A percentile compares a stretch with the other conserved stretches of the same genome.
phyloP scores from a whole-genome alignment of 35 echinoderm and acorn worm species.

The Amphiura filiformis region DNA sequence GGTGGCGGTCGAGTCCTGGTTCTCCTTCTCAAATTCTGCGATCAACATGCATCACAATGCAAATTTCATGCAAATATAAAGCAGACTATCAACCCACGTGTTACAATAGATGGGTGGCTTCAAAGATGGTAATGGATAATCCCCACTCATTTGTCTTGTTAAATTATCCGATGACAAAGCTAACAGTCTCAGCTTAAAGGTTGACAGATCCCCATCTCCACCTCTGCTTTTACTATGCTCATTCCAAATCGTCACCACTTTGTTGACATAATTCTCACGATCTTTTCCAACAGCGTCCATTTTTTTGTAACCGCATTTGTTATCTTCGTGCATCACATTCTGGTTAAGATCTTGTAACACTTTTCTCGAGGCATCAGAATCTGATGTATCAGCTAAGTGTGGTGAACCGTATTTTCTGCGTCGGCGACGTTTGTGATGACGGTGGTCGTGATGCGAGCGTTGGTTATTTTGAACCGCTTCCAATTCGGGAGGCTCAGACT shows the following conservation, averaged over 20 bases:
- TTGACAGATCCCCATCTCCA: background rate
- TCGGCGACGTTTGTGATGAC: too few species aligned
- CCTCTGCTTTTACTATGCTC: background rate
- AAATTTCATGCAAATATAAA: background rate
- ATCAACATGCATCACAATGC: background rate
- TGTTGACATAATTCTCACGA: background rate
- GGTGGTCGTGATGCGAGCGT: too few species aligned
- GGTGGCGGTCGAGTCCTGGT: too few species aligned
- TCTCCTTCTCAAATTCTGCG: too few species aligned
- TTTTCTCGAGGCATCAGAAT: too few species aligned
- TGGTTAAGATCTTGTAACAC: too few species aligned
- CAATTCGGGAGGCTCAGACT: background rate
- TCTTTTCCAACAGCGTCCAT: background rate
- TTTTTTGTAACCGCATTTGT: too few species aligned
- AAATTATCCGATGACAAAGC: background rate
- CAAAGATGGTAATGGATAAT: background rate
- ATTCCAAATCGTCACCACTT: background rate
- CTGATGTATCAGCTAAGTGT: too few species aligned
- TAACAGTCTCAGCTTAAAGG: background rate
- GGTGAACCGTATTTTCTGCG: too few species aligned
- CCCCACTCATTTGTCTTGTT: background rate
- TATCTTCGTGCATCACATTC: too few species aligned
- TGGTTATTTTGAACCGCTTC: too few species aligned
- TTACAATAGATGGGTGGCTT: background rate
- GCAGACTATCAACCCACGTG: background rate